Percentiles rank a stretch among this genome's conserved stretches.
phyloP scores from a whole-genome alignment of 1,140 invertebrate species.

The Drosophila ogumai region DNA sequence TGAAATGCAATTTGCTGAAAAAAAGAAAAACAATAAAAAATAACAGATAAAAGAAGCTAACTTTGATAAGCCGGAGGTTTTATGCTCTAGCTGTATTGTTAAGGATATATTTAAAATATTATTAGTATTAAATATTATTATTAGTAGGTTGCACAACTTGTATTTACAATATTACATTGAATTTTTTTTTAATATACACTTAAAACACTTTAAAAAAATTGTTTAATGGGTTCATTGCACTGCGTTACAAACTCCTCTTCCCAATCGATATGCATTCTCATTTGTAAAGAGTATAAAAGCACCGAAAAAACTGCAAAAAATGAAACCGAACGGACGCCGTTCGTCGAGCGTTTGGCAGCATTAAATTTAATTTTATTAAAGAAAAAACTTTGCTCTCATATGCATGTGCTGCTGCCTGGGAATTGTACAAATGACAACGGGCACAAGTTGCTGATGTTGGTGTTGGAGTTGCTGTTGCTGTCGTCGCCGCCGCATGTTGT shows the following conservation, averaged over 20 bases:
- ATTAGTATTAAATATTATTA: no score
- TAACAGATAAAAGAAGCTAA: background rate
- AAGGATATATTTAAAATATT: background rate
- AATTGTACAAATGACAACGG: slow-evolving; percentile 78
- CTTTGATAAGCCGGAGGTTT: background rate
- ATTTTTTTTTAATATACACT: background rate
- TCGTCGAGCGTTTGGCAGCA: slow-evolving; percentile 67
- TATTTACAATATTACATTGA: background rate
- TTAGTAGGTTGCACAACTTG: background rate
- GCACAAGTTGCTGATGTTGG: slow-evolving; percentile 60
- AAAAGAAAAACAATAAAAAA: slow-evolving; percentile 20
- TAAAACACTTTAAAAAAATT: background rate
- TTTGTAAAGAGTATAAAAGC: background rate
- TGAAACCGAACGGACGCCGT: slow-evolving; percentile 64
- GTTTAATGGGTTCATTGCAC: background rate
- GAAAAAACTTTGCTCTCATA: slow-evolving; percentile 69
- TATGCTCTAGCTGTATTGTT: background rate
- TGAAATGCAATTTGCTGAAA: slow-evolving; percentile 76
- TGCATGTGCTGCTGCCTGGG: slow-evolving; percentile 52
- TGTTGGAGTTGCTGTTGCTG: slow-evolving; percentile 45
- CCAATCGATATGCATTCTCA: background rate
- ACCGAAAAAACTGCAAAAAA: slow-evolving; percentile 25
- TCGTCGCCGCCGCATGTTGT: slow-evolving; percentile 68
- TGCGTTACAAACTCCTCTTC: background rate
- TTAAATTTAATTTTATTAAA: slow-evolving; percentile 83